phyloP scores from a whole-genome alignment of 2,888 invertebrate genomes.

The Ecliptopera silaceata region DNA sequence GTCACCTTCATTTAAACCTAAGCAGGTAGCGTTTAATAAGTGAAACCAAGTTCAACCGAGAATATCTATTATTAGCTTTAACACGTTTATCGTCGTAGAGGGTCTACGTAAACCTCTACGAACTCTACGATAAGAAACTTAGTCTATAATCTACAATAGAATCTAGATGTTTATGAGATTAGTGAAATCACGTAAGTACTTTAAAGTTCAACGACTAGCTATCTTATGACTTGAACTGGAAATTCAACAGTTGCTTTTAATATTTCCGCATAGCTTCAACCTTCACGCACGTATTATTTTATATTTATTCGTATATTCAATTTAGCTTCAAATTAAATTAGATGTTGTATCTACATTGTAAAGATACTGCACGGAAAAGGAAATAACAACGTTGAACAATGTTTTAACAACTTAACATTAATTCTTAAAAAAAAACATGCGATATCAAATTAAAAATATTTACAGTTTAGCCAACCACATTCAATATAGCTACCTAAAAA shows the following conservation, averaged over 20 bases:
- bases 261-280: neutral
- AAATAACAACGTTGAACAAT: too few species aligned
- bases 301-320: neutral
- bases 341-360: neutral
- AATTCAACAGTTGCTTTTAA: neutral
- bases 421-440: too few species aligned
- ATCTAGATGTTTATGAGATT: too few species aligned
- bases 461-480: too few species aligned
- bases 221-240: neutral
- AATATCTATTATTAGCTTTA: neutral
- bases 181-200: neutral
- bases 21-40: neutral
- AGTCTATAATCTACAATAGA: too few species aligned
- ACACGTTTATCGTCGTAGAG: neutral
- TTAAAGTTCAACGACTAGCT: neutral
- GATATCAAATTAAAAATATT: too few species aligned
- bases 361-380: too few species aligned
- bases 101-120: neutral
- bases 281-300: neutral
- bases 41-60: neutral
- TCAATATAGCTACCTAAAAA: too few species aligned
- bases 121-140: neutral
- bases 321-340: neutral
- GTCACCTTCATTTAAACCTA: slow-evolving; percentile 22
- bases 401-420: neutral